phyloP scores from a whole-genome alignment of 2,113 vertebrate genomes.

The Sus scrofa region T2T-Sscrofa CM000828.6:61387501-61388000 shows the following conservation, averaged over 20 bases:
- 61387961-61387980: neutral
- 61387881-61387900: no score
- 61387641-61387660: neutral
- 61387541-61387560: neutral
- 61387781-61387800: neutral
- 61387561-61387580: neutral
- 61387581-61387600: neutral
- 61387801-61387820: neutral
- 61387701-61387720: neutral
- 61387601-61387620: neutral
- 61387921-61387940: neutral
- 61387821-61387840: neutral
- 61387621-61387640: neutral
- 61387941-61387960: neutral
- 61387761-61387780: neutral
- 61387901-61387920: neutral
- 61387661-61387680: neutral
- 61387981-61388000: conserved; percentile 1
- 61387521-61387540: neutral
- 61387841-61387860: neutral
- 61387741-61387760: neutral
- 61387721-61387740: neutral
- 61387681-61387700: neutral
- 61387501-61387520: neutral
- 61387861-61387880: neutral